Evolutionary conservation across 1,140 invertebrate species (phyloP).

Genomic region (Sminthurinus signatus): DNA sequence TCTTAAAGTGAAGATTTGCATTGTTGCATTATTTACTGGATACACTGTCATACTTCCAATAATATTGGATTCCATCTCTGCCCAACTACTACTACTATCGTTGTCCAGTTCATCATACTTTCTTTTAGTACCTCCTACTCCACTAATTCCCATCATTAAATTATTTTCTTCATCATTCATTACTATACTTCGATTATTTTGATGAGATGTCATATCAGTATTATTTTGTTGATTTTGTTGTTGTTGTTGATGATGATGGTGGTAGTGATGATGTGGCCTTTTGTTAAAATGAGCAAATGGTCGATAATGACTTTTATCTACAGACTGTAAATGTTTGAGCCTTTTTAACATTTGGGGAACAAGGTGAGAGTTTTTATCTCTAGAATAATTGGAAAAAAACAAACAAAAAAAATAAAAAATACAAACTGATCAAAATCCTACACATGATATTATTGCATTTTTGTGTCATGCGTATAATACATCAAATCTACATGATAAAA

Average conservation of each 20-base stretch:
- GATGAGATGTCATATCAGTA: too few relatives aligned
- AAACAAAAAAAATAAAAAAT: slow-evolving; percentile 43
- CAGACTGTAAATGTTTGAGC: slow-evolving; percentile 61
- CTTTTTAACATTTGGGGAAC: slow-evolving; percentile 80
- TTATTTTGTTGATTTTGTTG: too few relatives aligned
- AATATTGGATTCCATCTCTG: slow-evolving; percentile 76
- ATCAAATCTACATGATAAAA: background rate
- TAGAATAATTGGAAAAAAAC: slow-evolving; percentile 44
- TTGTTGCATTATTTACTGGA: slow-evolving; percentile 58
- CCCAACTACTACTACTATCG: slow-evolving; percentile 53
- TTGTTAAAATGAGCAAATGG: slow-evolving; percentile 31
- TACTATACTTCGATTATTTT: too few relatives aligned
- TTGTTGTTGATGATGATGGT: too few relatives aligned
- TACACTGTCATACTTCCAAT: slow-evolving; percentile 79
- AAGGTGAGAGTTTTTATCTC: slow-evolving; percentile 78
- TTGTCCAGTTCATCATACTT: slow-evolving; percentile 16
- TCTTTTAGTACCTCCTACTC: slow-evolving; percentile 5
- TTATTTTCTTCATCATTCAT: too few relatives aligned
- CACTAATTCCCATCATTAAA: too few relatives aligned
- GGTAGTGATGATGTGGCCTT: too few relatives aligned
- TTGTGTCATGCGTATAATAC: background rate
- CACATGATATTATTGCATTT: background rate
- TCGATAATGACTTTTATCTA: slow-evolving; percentile 30
- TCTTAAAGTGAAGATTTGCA: slow-evolving; percentile 83
- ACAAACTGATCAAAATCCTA: background rate